These are phyloP conservation scores for Forbesichthys papilliferus DNA, from an alignment of 2,113 vertebrate species.

Conservation along the genomic window DNA sequence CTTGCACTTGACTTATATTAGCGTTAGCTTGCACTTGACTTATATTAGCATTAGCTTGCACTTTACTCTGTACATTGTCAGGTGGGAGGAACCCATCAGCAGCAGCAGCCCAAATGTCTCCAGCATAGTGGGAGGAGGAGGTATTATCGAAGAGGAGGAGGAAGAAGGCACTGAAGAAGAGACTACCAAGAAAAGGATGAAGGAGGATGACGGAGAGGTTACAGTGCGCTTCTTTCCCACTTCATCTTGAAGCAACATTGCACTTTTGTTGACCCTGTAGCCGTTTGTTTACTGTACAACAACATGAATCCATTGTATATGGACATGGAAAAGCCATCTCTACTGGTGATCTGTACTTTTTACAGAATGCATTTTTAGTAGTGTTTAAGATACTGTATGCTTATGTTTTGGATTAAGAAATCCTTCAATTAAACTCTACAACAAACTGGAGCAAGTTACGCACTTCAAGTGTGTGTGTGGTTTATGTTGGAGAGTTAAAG, in stretches of 20 bases:
- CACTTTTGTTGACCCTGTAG: not conserved
- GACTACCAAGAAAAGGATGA: constrained; percentile 91
- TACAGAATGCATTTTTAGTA: too few species aligned
- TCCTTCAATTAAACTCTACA: too few species aligned
- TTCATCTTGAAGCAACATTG: not conserved
- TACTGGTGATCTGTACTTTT: too few species aligned
- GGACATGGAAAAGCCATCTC: too few species aligned
- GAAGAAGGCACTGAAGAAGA: constrained; percentile 85
- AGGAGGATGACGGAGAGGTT: constrained; percentile 93
- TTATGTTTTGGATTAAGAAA: too few species aligned
- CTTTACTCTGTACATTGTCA: constrained; percentile 47
- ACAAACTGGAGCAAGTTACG: too few species aligned
- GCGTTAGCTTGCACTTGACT: too few species aligned
- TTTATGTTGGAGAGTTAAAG: not conserved
- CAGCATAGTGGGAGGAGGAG: constrained; percentile 89
- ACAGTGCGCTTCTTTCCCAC: not conserved
- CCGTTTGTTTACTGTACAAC: not conserved
- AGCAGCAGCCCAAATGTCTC: constrained; percentile 81
- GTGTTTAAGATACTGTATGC: too few species aligned
- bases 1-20: too few species aligned
- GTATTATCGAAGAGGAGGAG: constrained; percentile 94
- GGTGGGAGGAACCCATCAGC: constrained; percentile 85
- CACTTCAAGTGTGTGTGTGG: too few species aligned
- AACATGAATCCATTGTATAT: too few species aligned
- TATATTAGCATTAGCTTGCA: too few species aligned